Base-by-base conservation (phyloP, 2,797 vertebrate genomes). In the Sebastes nivosus region DNA sequence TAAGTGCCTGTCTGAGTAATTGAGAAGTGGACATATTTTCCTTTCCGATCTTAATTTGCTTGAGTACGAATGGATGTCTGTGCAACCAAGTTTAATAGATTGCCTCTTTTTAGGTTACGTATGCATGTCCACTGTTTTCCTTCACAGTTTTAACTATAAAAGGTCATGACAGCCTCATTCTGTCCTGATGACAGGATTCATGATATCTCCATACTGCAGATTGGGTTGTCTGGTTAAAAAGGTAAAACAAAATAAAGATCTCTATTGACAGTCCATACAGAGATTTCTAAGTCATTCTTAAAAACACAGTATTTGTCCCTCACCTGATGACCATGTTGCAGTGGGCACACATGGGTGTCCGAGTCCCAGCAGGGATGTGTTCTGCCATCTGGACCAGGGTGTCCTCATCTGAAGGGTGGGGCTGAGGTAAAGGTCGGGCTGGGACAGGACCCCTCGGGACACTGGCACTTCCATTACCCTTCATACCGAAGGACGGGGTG, bases 281-380 rank as follows among this genome's bases (percentile, higher is more conserved):
- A 27, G 34, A 32, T 69, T 4, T 10, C 20, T n/a, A 29, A 24
- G 5, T 12, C 5, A 4, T 27, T 32, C 4, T 27, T 27, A 54
- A 67, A 46, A 46, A 18, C n/a, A 6, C 13, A 24, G 29, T 18
- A 6, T 69, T 24, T 72, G 14, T 34, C n/a, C 13, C 79, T 88
- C 38, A 99, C 98, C 98, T 97, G 83, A 99, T 99, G 77, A 98
- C 97, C 93, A 96, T 96, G 89, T 96, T 96, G 87, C 98, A 99
- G 87, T 97, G 95, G 0, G 94, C 98, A 68, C 98, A 99, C 98
- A 99, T 98, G 1, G 98, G 98, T 0, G 98, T 98, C 29, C 98
- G 96, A 18, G 97, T 98, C 66, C 97, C 98, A 0, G 97, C 98
- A 0, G 98, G 98, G 79, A 98, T 97, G 82, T 99, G 97, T 88